Conservation (phyloP, 2,113 vertebrate genomes). For the Chascanopsetta lugubris region DNA sequence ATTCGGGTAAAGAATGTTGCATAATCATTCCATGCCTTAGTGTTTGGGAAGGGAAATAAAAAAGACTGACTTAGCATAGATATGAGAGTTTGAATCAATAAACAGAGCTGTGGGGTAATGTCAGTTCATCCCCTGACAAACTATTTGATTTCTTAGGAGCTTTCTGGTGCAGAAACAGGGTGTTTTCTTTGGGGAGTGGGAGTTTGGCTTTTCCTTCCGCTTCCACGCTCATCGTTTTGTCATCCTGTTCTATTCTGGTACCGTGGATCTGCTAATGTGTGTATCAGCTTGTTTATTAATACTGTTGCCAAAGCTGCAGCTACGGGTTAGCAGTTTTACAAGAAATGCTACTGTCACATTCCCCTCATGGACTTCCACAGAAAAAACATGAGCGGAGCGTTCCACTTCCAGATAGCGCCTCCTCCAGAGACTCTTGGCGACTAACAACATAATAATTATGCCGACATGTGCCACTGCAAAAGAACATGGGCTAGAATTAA, state of each 20-base stretch:
- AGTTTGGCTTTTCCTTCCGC: slow-evolving; percentile 25
- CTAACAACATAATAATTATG: slow-evolving; percentile 40
- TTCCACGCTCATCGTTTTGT: slow-evolving; percentile 31
- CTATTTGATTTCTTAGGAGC: background rate
- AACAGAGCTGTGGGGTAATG: background rate
- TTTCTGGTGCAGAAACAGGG: background rate
- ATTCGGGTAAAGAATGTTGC: background rate
- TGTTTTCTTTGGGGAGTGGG: slow-evolving; percentile 14
- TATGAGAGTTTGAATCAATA: background rate
- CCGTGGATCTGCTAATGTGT: slow-evolving; percentile 38
- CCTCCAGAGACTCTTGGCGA: slow-evolving; percentile 33
- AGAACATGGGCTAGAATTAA: slow-evolving; percentile 31
- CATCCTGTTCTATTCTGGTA: slow-evolving; percentile 42
- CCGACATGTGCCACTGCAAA: slow-evolving; percentile 31
- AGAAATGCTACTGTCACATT: slow-evolving; percentile 36
- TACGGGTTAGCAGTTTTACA: slow-evolving; percentile 39
- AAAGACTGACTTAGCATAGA: background rate
- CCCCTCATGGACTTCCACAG: slow-evolving; percentile 32
- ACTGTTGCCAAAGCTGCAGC: slow-evolving; percentile 40
- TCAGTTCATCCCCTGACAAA: background rate
- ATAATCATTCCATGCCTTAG: background rate
- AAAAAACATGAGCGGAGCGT: background rate
- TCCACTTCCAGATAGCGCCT: slow-evolving; percentile 16
- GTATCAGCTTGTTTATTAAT: slow-evolving; percentile 55
- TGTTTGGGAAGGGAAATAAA: background rate